Percentiles rank a stretch among this genome's conserved stretches.
Evolutionary conservation across 64 coral and sea anemone genomes (phyloP).

Genomic region (Pachyseris speciosa): DNA sequence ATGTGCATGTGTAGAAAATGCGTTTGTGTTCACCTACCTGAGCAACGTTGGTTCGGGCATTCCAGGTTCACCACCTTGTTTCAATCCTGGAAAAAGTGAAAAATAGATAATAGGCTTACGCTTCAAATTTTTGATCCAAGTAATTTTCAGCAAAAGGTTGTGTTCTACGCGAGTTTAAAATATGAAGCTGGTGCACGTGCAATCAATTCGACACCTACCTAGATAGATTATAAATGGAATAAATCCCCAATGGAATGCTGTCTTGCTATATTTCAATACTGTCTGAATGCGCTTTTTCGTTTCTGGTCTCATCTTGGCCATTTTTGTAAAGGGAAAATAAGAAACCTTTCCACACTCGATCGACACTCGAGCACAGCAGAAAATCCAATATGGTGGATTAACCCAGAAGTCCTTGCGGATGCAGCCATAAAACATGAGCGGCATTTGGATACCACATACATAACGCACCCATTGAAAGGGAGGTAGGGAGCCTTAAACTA

Average conservation of each 20-base stretch:
- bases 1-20: too few relatives aligned
- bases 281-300: constrained; percentile 92
- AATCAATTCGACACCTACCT: constrained; percentile 23
- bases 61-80: constrained; percentile 90
- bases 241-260: constrained; percentile 95
- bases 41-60: constrained; percentile 95
- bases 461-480: not conserved
- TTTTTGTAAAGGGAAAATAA: not conserved
- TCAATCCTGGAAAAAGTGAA: constrained; percentile 70
- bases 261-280: constrained; percentile 81
- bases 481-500: too few relatives aligned
- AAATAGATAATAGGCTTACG: not conserved
- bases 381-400: not conserved
- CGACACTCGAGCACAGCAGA: not conserved
- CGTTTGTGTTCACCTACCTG: constrained; percentile 48
- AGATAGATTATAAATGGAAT: constrained; percentile 95
- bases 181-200: not conserved
- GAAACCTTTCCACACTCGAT: not conserved
- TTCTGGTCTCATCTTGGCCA: constrained; percentile 70
- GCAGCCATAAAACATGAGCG: too few relatives aligned
- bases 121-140: too few relatives aligned
- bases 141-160: too few relatives aligned
- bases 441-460: not conserved
- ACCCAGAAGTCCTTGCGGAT: not conserved
- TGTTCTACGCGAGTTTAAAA: too few relatives aligned